A percentile compares a stretch with the other conserved stretches of the same genome.
Evolutionary conservation across 2,113 vertebrate genomes (phyloP).

Genomic region (Oryzias curvinotus): DNA sequence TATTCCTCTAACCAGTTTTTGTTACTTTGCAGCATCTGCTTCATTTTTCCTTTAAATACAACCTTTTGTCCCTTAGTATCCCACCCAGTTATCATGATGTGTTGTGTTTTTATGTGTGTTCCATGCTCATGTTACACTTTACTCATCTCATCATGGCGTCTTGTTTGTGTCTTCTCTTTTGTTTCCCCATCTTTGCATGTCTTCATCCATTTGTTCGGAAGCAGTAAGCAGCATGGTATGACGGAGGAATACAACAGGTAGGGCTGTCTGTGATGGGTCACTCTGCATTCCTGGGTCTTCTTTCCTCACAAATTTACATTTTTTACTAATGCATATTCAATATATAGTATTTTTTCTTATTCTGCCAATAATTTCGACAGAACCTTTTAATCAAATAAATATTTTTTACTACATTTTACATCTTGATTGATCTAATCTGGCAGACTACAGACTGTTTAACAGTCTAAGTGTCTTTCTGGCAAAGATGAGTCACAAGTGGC

Average conservation of each 20-base stretch:
- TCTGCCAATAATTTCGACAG: too few species aligned
- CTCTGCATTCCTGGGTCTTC: constrained; percentile 50
- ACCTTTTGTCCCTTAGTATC: constrained; percentile 11
- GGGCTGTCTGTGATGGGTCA: constrained; percentile 39
- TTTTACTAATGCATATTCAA: constrained; percentile 15
- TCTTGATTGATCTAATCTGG: constrained; percentile 53
- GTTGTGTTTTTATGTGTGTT: constrained; percentile 32
- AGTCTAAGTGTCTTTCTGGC: constrained; percentile 55
- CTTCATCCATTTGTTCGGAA: constrained; percentile 66
- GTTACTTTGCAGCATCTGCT: neutral
- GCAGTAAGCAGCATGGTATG: constrained; percentile 76
- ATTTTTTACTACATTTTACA: constrained; percentile 33
- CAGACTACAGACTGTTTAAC: constrained; percentile 39
- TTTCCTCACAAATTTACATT: constrained; percentile 10
- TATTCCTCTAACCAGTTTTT: neutral
- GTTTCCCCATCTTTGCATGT: constrained; percentile 59
- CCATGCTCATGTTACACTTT: constrained; percentile 43
- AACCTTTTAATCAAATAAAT: constrained; percentile 9
- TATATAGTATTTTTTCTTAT: too few species aligned
- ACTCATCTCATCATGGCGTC: constrained; percentile 59
- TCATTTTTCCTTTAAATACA: neutral
- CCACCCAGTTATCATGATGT: neutral
- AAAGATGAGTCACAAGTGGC: constrained; percentile 57
- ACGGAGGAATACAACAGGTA: constrained; percentile 74
- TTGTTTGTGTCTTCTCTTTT: constrained; percentile 72